Base-by-base conservation (phyloP, 2,888 invertebrate genomes). In the Chromoteleia sp. region DNA sequence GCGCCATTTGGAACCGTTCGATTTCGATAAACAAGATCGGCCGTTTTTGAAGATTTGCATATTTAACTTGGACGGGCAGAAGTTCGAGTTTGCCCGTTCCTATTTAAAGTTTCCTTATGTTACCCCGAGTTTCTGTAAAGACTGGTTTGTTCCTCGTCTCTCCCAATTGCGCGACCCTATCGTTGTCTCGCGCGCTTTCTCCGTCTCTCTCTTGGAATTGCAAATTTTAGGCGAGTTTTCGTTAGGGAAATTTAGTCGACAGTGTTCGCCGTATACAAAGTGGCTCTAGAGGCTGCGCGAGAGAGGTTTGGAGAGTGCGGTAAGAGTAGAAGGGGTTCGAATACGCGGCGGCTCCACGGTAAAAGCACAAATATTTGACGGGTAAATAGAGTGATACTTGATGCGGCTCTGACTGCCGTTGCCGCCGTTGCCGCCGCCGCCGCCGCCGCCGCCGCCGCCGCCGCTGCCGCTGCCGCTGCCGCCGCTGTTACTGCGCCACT, bases 321-420 rank as follows among this genome's bases (percentile, higher is more conserved):
- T 68, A 79, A 81, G 79, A 76, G 80, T 59, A 76, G 80, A 83
- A 86, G 86, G 85, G 84, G 84, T 83, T 84, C 84, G 86, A 88
- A 86, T 88, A 88, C 86, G 88, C 82, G 79, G 83, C 85, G 86
- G 88, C 86, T 89, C 86, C 87, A 89, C 88, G 89, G 89, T 91
- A 91, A 91, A 91, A 91, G 91, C 91, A 89, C 91, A 91, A 91
- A 91, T 91, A 91, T 91, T 91, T 91, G 91, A 91, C 88, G 89
- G 90, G 90, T 89, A 91, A 91, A 91, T 90, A 91, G 90, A 90
- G 88, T 90, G 91, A 90, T 91, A 90, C 91, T 91, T 89, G 90
- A 90, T 90, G 89, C 90, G 86, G 88, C 84, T 86, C 88, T 85
- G 85, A 86, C 87, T 87, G 87, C 82, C 80, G 84, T 68, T 74